Conservation (phyloP, 2,888 invertebrate species). For the Dicycla oo region DNA sequence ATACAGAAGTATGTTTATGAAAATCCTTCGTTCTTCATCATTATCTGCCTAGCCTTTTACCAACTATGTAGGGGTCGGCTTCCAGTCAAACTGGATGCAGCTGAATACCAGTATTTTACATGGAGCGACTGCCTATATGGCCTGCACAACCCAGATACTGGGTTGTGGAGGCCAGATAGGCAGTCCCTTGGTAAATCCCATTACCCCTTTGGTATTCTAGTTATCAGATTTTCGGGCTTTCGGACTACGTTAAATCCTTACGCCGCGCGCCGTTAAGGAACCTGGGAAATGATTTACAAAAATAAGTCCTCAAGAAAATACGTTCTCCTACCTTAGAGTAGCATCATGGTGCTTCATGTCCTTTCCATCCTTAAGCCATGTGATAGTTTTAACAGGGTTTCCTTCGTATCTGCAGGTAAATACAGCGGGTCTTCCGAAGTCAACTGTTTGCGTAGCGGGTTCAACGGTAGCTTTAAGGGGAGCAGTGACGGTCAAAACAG, state of each 20-base stretch:
- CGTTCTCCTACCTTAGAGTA: slow-evolving; percentile 90
- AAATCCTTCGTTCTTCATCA: not conserved
- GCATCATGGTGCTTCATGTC: slow-evolving; percentile 95
- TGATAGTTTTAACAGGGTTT: slow-evolving; percentile 97
- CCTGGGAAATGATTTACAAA: not conserved
- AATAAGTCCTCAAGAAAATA: not conserved
- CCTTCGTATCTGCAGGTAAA: slow-evolving; percentile 97
- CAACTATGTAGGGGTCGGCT: too few species aligned
- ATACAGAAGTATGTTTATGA: not conserved
- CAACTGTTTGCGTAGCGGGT: slow-evolving; percentile 97
- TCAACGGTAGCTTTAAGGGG: slow-evolving; percentile 97
- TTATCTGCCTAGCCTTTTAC: too few species aligned
- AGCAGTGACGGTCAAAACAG: slow-evolving; percentile 97
- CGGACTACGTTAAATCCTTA: not conserved
- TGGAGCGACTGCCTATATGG: too few species aligned
- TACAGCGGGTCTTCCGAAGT: slow-evolving; percentile 97
- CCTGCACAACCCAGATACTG: too few species aligned
- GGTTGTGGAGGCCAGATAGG: too few species aligned
- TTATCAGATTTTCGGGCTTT: too few species aligned
- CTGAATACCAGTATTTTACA: too few species aligned
- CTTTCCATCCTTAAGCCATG: slow-evolving; percentile 98
- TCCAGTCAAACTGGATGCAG: too few species aligned
- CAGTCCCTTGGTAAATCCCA: too few species aligned
- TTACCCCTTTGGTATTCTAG: too few species aligned
- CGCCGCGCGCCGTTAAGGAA: too few species aligned